A percentile compares a stretch with the other conserved stretches of the same genome.
These are phyloP conservation scores for Cinclus mexicanus DNA, from an alignment of 2,113 vertebrate species.

Conservation along the genomic window DNA sequence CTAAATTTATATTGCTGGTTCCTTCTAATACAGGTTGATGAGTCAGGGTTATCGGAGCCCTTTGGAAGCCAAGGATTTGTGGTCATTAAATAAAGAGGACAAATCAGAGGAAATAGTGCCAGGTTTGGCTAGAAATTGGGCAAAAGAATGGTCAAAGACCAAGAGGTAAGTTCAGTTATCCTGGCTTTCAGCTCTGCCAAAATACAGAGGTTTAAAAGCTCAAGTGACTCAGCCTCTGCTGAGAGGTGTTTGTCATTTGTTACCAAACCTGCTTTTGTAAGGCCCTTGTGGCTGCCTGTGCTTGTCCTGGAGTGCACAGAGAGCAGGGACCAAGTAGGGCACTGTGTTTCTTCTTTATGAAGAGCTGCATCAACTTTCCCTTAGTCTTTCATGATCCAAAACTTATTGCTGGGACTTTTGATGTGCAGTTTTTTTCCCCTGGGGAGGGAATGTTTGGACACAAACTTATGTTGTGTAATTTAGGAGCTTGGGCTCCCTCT, in stretches of 20 bases:
- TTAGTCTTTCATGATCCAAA: background rate
- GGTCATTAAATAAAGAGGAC: constrained; percentile 90
- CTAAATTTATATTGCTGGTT: background rate
- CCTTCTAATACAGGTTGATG: constrained; percentile 80
- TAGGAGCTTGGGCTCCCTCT: constrained; percentile 37
- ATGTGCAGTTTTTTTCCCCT: background rate
- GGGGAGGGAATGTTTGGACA: background rate
- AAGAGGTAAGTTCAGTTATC: constrained; percentile 80
- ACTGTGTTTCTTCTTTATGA: background rate
- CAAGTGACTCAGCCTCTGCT: background rate
- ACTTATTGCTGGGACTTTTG: background rate
- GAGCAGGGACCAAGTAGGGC: background rate
- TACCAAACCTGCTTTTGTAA: background rate
- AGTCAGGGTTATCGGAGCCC: constrained; percentile 85
- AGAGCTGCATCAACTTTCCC: background rate
- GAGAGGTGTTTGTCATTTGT: background rate
- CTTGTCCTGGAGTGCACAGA: background rate
- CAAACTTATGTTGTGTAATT: background rate
- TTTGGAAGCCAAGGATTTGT: constrained; percentile 88
- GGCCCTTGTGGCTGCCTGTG: background rate
- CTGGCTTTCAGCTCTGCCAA: background rate
- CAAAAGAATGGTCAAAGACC: constrained; percentile 82
- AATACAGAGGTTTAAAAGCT: background rate
- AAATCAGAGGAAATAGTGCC: constrained; percentile 85
- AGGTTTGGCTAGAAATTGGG: constrained; percentile 83